Base-by-base conservation (phyloP, 2,888 invertebrate genomes). In the Criorhina ranunculi region DNA sequence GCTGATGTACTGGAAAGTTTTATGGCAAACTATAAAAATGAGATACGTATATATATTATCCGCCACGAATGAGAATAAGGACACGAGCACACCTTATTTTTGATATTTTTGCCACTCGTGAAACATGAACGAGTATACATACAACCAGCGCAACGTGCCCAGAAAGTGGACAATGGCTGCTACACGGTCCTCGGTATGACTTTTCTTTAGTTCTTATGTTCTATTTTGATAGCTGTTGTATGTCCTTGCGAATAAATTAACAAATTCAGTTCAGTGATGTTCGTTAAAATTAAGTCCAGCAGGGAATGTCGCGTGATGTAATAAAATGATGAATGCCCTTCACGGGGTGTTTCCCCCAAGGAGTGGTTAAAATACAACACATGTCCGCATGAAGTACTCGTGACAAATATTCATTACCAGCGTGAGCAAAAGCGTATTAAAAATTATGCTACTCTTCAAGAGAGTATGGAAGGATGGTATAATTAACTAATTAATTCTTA, bases 261-360 rank as follows among this genome's bases (percentile, higher is more conserved):
- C 31, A 73, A 51, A 72, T 19, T 53, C 70, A 46, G 35, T 66
- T 53, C 53, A 19, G 59, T 37, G 24, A 24, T 24, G 24, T 83
- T 66, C 62, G 49, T 73, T 83, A 67, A 72, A 78, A 60, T 35
- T 31, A 51, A 53, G 37, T 66, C 66, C 72, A 60, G 11, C 49
- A 35, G 40, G 60, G 62, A 67, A 83, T 78, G 72, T 83, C 67
- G 82, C 82, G 82, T 83, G 82, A 73, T 78, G 67, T 78, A 62
- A 78, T 67, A 73, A 83, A 83, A 78, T 73, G 78, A 78, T 78
- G 78, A 83, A 78, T 83, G 37, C 40, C 40, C 67, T 55, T 67
- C 46, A 46, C 46, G 66, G 78, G 78, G 78, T 78, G 82, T 70
- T 60, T 83, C 78, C 62, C n/a, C 82, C 11, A 83, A 69, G 82